Percentiles rank a stretch among this genome's conserved stretches.
phyloP scores from a whole-genome alignment of 2,113 vertebrate species.

The Vulpes ferrilata region DNA sequence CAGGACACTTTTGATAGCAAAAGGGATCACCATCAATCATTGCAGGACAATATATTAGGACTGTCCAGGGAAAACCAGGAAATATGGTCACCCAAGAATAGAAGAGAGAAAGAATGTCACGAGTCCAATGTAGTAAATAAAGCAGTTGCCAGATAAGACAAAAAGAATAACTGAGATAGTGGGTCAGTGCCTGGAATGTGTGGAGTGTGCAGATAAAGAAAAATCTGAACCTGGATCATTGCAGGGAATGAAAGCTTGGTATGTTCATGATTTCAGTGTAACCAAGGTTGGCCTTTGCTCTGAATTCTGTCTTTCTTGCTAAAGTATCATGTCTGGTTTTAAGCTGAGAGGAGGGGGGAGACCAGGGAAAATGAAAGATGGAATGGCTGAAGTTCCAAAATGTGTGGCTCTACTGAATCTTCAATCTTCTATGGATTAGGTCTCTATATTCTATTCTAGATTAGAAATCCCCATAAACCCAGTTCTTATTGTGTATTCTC shows the following conservation, averaged over 20 bases:
- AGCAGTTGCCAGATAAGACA: neutral
- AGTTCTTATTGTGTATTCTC: slow-evolving; percentile 31
- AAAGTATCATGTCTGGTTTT: neutral
- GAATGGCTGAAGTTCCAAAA: slow-evolving; percentile 32
- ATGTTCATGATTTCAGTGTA: neutral
- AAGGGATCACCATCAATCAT: slow-evolving; percentile 26
- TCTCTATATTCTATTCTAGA: slow-evolving; percentile 10
- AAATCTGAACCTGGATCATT: neutral
- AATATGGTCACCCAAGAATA: slow-evolving; percentile 1
- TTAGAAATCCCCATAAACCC: slow-evolving; percentile 17
- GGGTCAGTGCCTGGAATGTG: neutral
- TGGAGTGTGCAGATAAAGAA: neutral
- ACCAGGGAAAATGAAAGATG: neutral
- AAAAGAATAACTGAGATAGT: neutral
- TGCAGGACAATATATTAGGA: neutral
- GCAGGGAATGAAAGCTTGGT: neutral
- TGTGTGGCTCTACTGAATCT: neutral
- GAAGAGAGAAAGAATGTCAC: neutral
- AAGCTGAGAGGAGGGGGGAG: slow-evolving; percentile 25
- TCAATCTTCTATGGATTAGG: neutral
- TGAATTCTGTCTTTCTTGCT: slow-evolving; percentile 30
- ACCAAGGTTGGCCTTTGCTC: neutral
- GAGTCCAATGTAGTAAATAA: slow-evolving; percentile 27
- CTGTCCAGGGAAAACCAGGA: slow-evolving; percentile 47
- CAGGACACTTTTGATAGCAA: neutral